Conservation (phyloP, 2,797 vertebrate species). For the Alcedo atthis region DNA sequence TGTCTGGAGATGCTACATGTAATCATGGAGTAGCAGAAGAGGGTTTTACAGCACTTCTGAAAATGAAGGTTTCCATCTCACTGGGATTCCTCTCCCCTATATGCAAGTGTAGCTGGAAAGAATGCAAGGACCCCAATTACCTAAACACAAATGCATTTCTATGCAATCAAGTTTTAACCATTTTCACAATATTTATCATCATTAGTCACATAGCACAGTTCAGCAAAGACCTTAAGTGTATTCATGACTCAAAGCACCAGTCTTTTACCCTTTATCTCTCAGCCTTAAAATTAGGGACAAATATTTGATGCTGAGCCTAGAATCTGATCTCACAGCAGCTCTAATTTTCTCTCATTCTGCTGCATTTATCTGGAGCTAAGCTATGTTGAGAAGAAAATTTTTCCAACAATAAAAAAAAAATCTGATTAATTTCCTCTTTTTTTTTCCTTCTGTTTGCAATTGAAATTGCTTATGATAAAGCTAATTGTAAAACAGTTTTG, state of each 20-base stretch:
- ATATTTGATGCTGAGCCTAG: background rate
- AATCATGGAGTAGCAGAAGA: background rate
- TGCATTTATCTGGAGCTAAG: background rate
- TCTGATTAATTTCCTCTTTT: background rate
- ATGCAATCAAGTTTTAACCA: background rate
- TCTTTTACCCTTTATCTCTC: background rate
- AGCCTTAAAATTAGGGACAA: background rate
- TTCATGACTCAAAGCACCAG: conserved; percentile 3
- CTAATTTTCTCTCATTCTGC: background rate
- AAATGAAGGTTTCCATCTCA: background rate
- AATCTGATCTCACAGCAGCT: background rate
- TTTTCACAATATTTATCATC: conserved; percentile 32
- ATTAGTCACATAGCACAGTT: conserved; percentile 1
- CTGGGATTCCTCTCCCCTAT: background rate
- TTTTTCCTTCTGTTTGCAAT: background rate
- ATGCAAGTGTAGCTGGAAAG: background rate
- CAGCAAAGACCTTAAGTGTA: background rate
- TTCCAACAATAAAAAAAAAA: background rate
- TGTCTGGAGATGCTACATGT: background rate
- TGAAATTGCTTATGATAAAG: background rate
- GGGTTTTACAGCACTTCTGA: background rate
- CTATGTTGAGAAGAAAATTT: background rate
- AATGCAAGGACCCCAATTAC: background rate
- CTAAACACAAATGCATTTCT: background rate
- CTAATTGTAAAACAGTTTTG: background rate